Base-by-base conservation (phyloP, 2,888 invertebrate genomes). In the Catocala fraxini region DNA sequence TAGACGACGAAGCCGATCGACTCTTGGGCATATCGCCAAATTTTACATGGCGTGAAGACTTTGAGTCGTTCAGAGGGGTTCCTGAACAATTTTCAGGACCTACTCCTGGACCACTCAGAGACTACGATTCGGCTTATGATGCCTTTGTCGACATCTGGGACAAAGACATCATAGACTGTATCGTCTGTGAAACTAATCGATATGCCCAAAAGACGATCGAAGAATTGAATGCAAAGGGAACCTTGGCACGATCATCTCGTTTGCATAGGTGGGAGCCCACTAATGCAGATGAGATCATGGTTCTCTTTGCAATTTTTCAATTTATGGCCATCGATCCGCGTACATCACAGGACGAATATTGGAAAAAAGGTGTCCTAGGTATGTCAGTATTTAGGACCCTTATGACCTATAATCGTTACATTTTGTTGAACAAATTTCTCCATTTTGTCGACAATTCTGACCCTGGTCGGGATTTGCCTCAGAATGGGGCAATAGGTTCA, bases 91-190 rank as follows among this genome's bases (percentile, higher is more conserved):
- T 15, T 15, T 15, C 15, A 15, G 15, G 15, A 15, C 15, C 68
- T 49, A 51, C 69, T 4, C 71, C 69, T 41, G 77, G 73, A 35
- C 59, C 73, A 13, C 6, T 66, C 56, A 61, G 62, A 12, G 57
- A 58, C 48, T 71, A 65, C 33, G 57, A 68, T 54, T 56, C 63
- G 42, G 62, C 71, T 13, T 71, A 65, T 64, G 75, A 73, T 53
- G 65, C 65, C 42, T 75, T 75, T 64, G 55, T 46, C 4, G 63
- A 59, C 43, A 73, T 76, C 13, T 72, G 67, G 66, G 51, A 49
- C 64, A 56, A 56, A 43, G 61, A 60, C 53, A 65, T 72, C 62
- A 67, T 78, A 49, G 72, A 68, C 59, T 59, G 7, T 49, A 71
- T 78, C 25, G 5, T 0, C 15, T 15, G 15, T 15, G 15, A 15